Percentiles rank a stretch among this genome's conserved stretches.
These are phyloP conservation scores for Malurus elegans DNA, from an alignment of 2,113 vertebrate species.

Conservation along the genomic window DNA sequence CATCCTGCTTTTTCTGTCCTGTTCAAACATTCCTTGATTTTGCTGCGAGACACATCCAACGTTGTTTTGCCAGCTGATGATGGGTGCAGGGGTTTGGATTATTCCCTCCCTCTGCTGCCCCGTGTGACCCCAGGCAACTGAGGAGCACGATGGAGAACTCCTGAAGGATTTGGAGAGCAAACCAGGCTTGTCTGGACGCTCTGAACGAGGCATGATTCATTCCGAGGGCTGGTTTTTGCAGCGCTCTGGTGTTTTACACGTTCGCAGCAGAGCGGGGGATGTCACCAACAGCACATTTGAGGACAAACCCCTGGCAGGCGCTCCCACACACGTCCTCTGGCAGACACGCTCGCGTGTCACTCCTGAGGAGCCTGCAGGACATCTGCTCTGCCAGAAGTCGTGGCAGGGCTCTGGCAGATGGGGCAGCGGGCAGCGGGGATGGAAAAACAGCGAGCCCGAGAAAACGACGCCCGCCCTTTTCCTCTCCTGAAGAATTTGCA, in stretches of 20 bases:
- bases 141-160: neutral
- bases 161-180: neutral
- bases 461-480: neutral
- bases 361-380: constrained; percentile 32
- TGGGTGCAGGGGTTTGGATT: neutral
- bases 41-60: neutral
- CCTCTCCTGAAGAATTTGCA: neutral
- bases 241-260: constrained; percentile 11
- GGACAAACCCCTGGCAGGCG: constrained; percentile 41
- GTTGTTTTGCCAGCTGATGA: fast-evolving
- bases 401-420: constrained; percentile 47
- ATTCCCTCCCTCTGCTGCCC: neutral
- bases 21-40: neutral
- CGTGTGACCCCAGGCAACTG: neutral
- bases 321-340: constrained; percentile 41
- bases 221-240: constrained; percentile 35
- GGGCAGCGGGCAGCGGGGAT: neutral
- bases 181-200: neutral
- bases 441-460: constrained; percentile 26
- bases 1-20: neutral
- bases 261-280: constrained; percentile 34
- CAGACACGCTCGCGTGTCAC: constrained; percentile 25
- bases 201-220: constrained; percentile 17
- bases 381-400: constrained; percentile 26
- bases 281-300: constrained; percentile 43